Evolutionary conservation across 2,113 vertebrate genomes (phyloP), one percentile per base, ranked within the genome.

Genomic region (Neomonachus schauinslandi): DNA sequence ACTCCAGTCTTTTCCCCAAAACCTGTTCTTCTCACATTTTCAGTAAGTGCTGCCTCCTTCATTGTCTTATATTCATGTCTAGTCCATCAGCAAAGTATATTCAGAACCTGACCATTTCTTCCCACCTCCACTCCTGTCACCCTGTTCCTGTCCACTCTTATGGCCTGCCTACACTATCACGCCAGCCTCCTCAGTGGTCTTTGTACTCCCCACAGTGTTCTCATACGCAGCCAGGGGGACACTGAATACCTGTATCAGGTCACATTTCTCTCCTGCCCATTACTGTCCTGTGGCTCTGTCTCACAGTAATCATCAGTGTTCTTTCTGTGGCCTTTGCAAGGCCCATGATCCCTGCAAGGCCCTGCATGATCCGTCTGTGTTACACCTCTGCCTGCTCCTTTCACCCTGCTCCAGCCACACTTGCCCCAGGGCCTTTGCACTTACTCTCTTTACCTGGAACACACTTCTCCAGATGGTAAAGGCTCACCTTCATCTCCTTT

Each of bases 41-140:
- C 59, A 61, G 28, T 82, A 63, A 76, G 82, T 67, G 26, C 11
- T 2, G 16, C 39, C 57, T 89, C 63, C 46, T 28, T 42, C 7
- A 39, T 63, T 91, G 88, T 69, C 76, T 77, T 57, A 31, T 8
- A 42, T 11, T 16, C 14, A 11, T 15, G 7, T 46, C 63, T 33
- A 31, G 28, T 51, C 53, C 26, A 21, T 79, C 61, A 80, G 69
- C 89, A 72, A 39, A 39, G 53, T 57, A 9, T 81, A n/a, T 79
- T 61, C 74, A 81, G 74, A 87, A 74, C 28, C 67, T 76, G 72
- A 46, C n/a, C 59, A 33, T 76, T 94, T 92, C n/a, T 91, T 90
- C 18, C 42, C 59, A 18, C 31, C 63, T 80, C 42, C 61, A 59
- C 8, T 79, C 53, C 21, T 33, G 53, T 63, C 69, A 36, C 42